phyloP scores from a whole-genome alignment of 1,140 invertebrate genomes.

The Sarcophaga peregrina region DNA sequence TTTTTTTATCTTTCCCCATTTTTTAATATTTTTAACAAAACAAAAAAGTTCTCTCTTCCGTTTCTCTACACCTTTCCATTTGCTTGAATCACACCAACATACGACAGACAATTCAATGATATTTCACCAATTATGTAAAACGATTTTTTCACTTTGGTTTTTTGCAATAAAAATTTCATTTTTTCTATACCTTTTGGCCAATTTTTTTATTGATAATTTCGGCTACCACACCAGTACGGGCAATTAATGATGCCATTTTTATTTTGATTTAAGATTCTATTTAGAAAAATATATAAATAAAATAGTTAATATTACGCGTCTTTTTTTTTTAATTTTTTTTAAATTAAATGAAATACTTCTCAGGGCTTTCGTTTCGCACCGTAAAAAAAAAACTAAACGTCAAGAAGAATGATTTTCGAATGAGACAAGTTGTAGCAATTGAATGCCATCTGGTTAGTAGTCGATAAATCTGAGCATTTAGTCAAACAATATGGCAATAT shows the following conservation, averaged over 20 bases:
- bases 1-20: background rate
- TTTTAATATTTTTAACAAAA: background rate
- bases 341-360: background rate
- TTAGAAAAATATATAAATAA: constrained; percentile 23
- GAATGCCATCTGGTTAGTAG: background rate
- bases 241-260: constrained; percentile 62
- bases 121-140: constrained; percentile 62
- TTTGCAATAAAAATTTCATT: constrained; percentile 9
- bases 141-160: constrained; percentile 42
- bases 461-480: constrained; percentile 22
- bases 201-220: constrained; percentile 55
- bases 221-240: constrained; percentile 54
- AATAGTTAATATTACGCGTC: constrained; percentile 19
- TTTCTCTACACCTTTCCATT: background rate
- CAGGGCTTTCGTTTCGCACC: constrained; percentile 1
- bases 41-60: background rate
- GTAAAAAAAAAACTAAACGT: constrained; percentile 35
- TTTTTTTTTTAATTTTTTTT: background rate
- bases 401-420: constrained; percentile 34
- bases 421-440: background rate
- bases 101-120: background rate
- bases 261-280: background rate
- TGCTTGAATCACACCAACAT: background rate
- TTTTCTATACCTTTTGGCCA: constrained; percentile 54
- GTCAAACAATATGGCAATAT: background rate